phyloP scores from a whole-genome alignment of 2,888 invertebrate genomes.

The Orthonevra nobilis region DNA sequence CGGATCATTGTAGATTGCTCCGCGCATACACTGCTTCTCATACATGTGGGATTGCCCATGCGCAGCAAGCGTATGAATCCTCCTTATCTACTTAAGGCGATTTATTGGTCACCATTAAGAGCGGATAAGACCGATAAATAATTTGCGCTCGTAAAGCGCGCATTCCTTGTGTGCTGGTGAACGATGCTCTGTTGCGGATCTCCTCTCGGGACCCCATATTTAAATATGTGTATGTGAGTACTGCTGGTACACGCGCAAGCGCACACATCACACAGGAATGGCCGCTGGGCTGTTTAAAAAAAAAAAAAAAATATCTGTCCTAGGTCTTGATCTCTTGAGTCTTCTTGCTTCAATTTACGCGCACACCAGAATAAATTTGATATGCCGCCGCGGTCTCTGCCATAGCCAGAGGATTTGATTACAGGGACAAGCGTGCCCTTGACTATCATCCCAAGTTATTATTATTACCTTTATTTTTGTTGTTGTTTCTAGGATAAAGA shows the following conservation, averaged over 20 bases:
- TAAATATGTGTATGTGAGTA: conserved; percentile 24
- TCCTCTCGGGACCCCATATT: conserved; percentile 18
- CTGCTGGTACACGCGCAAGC: conserved; percentile 22
- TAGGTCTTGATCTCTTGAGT: conserved; percentile 28
- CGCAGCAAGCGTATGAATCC: conserved; percentile 58
- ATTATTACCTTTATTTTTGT: conserved; percentile 53
- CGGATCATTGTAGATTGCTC: conserved; percentile 1
- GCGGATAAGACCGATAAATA: conserved; percentile 70
- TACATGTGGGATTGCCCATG: conserved; percentile 33
- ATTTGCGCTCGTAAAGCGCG: conserved; percentile 68
- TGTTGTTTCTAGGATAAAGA: conserved; percentile 60
- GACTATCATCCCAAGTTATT: conserved; percentile 69
- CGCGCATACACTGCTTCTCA: conserved; percentile 28
- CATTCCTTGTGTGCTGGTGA: conserved; percentile 56
- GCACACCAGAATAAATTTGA: conserved; percentile 63
- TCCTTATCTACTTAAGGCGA: conserved; percentile 71
- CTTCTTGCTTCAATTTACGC: conserved; percentile 63
- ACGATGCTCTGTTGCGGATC: conserved; percentile 26
- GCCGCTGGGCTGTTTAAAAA: conserved; percentile 47
- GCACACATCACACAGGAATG: conserved; percentile 53
- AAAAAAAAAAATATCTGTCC: conserved; percentile 57
- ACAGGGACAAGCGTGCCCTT: conserved; percentile 71
- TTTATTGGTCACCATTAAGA: conserved; percentile 71
- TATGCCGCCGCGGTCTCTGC: conserved; percentile 58
- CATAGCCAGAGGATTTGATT: conserved; percentile 67